Conservation (phyloP, 2,888 invertebrate species). For the Pyralis farinalis region DNA sequence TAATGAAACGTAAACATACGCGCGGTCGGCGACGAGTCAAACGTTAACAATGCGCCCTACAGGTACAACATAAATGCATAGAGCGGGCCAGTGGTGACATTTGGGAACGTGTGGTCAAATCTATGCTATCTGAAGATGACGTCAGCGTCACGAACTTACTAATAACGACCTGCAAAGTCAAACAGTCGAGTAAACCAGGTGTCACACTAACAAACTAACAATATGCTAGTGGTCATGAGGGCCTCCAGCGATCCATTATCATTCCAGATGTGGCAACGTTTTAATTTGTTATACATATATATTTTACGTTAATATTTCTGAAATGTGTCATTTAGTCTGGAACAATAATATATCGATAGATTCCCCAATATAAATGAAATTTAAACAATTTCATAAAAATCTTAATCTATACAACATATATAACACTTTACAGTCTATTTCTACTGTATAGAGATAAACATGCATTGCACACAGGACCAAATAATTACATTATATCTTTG, state of each 20-base stretch:
- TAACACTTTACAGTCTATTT: not conserved
- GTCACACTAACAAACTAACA: slow-evolving; percentile 25
- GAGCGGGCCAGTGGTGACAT: slow-evolving; percentile 48
- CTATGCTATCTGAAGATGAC: slow-evolving; percentile 58
- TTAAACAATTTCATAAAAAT: not conserved
- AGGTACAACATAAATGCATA: slow-evolving; percentile 68
- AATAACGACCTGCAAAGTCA: slow-evolving; percentile 81
- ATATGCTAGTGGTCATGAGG: not conserved
- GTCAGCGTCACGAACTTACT: slow-evolving; percentile 70
- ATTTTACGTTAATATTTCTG: too few relatives aligned
- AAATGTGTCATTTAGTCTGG: not conserved
- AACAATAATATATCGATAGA: not conserved
- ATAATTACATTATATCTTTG: slow-evolving; percentile 1
- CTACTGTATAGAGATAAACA: not conserved
- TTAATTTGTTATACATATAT: not conserved
- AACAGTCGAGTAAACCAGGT: slow-evolving; percentile 69
- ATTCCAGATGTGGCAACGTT: not conserved
- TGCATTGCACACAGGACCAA: slow-evolving; percentile 1
- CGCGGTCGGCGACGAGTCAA: slow-evolving; percentile 1
- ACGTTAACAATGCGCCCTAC: slow-evolving; percentile 32
- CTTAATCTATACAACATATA: not conserved
- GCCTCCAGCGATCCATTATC: not conserved
- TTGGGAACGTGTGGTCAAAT: slow-evolving; percentile 53
- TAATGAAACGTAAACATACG: slow-evolving; percentile 28
- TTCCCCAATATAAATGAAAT: not conserved